Conservation (phyloP, 2,797 vertebrate species). For the Brotogeris chrysoptera region DNA sequence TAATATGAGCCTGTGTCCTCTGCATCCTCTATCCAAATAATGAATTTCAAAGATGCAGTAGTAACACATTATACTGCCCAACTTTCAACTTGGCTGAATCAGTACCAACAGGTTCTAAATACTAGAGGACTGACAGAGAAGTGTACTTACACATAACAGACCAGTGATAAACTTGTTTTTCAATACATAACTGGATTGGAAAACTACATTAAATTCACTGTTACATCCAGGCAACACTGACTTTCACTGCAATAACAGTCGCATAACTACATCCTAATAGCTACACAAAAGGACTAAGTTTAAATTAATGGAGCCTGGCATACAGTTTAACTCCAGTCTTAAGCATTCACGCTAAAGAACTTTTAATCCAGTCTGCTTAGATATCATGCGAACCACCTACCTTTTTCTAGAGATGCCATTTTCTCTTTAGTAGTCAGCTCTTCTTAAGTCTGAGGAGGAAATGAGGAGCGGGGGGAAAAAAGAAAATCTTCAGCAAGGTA, state of each 20-base stretch:
- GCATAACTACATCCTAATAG: neutral
- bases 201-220: neutral
- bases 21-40: neutral
- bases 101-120: neutral
- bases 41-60: neutral
- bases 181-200: neutral
- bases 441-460: neutral
- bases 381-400: neutral
- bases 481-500: neutral
- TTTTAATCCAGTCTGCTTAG: neutral
- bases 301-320: neutral
- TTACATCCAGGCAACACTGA: neutral
- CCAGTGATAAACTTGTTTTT: neutral
- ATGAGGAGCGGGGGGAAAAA: rapidly evolving
- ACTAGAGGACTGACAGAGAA: neutral
- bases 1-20: neutral
- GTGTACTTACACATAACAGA: neutral
- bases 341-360: neutral
- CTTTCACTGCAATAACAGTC: neutral
- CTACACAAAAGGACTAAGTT: neutral
- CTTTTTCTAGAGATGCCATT: constrained; percentile 55
- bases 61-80: neutral
- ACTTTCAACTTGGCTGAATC: neutral
- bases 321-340: neutral
- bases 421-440: constrained; percentile 9